A percentile compares a stretch with the other conserved stretches of the same genome.
These are phyloP conservation scores for Steatocranus sp. DNA, from an alignment of 2,797 vertebrate genomes.

Conservation along the genomic window DNA sequence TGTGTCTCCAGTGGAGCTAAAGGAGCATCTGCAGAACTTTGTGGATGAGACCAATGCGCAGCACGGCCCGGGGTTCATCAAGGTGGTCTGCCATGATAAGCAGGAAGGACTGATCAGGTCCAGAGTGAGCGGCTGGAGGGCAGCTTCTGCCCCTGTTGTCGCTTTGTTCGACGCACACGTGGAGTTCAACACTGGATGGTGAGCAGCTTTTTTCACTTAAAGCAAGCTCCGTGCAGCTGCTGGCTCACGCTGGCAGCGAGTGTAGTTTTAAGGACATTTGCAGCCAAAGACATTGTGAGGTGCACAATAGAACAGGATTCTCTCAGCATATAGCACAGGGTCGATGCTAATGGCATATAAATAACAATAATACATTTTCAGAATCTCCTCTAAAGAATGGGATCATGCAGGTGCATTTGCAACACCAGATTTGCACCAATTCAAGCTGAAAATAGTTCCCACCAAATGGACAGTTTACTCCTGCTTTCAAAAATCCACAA, in stretches of 20 bases:
- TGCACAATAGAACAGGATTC: rapidly evolving
- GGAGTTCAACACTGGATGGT: constrained; percentile 94
- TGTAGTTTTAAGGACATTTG: not conserved
- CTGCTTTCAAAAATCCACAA: not conserved
- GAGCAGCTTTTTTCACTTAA: constrained; percentile 26
- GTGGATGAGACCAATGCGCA: constrained; percentile 84
- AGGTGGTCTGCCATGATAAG: constrained; percentile 85
- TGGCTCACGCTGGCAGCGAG: not conserved
- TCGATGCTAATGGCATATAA: not conserved
- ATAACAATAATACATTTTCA: not conserved
- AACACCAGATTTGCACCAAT: not conserved
- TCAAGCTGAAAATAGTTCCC: not conserved
- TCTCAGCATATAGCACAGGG: not conserved
- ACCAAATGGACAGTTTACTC: not conserved
- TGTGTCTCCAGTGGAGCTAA: constrained; percentile 77
- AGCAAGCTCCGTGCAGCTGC: not conserved
- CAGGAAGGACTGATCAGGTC: constrained; percentile 93
- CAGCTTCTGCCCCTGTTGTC: constrained; percentile 84
- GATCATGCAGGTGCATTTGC: not conserved
- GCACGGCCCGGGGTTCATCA: constrained; percentile 83
- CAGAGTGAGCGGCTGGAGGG: constrained; percentile 91
- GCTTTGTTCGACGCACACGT: constrained; percentile 95
- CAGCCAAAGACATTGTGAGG: not conserved
- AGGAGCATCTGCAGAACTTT: constrained; percentile 85
- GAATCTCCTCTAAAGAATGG: not conserved